These are phyloP conservation scores for Diloba caeruleocephala DNA, from an alignment of 2,888 invertebrate genomes.

Conservation along the genomic window DNA sequence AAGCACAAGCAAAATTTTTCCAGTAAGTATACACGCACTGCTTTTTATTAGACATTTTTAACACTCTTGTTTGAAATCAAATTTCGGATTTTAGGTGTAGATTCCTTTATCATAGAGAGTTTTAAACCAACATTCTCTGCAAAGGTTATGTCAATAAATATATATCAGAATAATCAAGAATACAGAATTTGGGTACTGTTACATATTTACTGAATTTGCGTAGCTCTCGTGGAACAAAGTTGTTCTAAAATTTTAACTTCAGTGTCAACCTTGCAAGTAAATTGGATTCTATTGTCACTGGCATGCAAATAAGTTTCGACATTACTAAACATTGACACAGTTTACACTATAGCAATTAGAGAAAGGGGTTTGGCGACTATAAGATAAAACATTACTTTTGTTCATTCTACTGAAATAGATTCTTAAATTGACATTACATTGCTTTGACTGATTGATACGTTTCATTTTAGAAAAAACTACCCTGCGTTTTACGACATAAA, in stretches of 20 bases:
- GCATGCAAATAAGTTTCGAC: slow-evolving; percentile 49
- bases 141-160: no score
- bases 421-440: no score
- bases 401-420: not conserved
- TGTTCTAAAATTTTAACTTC: slow-evolving; percentile 39
- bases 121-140: no score
- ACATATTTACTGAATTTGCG: slow-evolving; percentile 17
- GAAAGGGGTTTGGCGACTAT: slow-evolving; percentile 36
- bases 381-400: slow-evolving; percentile 13
- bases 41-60: not conserved
- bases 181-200: not conserved
- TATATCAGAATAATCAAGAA: not conserved
- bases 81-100: no score
- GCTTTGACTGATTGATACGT: no score
- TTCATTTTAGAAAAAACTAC: no score
- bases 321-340: slow-evolving; percentile 43
- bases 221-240: slow-evolving; percentile 36
- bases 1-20: slow-evolving; percentile 86
- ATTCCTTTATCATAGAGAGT: no score
- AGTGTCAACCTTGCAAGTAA: slow-evolving; percentile 52
- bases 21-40: slow-evolving; percentile 75
- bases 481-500: no score
- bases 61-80: no score
- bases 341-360: slow-evolving; percentile 35
- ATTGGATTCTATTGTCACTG: slow-evolving; percentile 48